Evolutionary conservation across 2,113 vertebrate genomes (phyloP).

Genomic region (Cavia porcellus): DNA sequence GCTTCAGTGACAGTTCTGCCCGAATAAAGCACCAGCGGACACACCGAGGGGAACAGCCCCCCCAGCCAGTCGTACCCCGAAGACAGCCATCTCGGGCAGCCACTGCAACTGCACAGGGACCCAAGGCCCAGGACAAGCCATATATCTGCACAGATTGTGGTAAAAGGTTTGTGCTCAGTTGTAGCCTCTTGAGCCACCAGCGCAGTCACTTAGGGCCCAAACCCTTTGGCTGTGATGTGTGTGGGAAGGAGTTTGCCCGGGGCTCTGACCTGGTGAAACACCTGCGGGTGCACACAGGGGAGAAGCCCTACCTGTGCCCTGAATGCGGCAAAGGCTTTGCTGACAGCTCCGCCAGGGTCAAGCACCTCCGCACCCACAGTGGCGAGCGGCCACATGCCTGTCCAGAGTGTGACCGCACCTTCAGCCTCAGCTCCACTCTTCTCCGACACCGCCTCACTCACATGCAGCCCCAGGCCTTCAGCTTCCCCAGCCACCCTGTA

Average conservation of each 20-base stretch:
- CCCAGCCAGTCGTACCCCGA: slow-evolving; percentile 46
- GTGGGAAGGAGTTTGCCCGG: slow-evolving; percentile 83
- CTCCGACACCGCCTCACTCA: slow-evolving; percentile 81
- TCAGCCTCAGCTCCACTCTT: slow-evolving; percentile 85
- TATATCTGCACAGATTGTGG: slow-evolving; percentile 81
- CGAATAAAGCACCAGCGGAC: slow-evolving; percentile 83
- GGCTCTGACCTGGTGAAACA: slow-evolving; percentile 84
- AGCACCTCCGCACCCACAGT: slow-evolving; percentile 90
- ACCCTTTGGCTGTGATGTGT: slow-evolving; percentile 82
- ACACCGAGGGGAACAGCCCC: slow-evolving; percentile 66
- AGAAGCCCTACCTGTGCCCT: slow-evolving; percentile 83
- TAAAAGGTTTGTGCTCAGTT: slow-evolving; percentile 83
- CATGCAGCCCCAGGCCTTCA: slow-evolving; percentile 75
- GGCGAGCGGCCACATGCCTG: slow-evolving; percentile 91
- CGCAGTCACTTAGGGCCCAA: slow-evolving; percentile 83
- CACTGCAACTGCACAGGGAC: background rate
- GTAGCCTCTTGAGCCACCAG: slow-evolving; percentile 83
- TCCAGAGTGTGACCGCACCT: slow-evolving; percentile 88
- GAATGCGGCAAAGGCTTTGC: slow-evolving; percentile 89
- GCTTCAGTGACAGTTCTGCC: slow-evolving; percentile 82
- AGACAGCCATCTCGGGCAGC: slow-evolving; percentile 65
- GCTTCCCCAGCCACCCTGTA: slow-evolving; percentile 66
- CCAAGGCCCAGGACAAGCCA: slow-evolving; percentile 79
- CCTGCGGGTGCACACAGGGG: slow-evolving; percentile 80
- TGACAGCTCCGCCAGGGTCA: slow-evolving; percentile 91